phyloP scores from a whole-genome alignment of 2,888 invertebrate genomes.

The Rhyacophila evoluta region DNA sequence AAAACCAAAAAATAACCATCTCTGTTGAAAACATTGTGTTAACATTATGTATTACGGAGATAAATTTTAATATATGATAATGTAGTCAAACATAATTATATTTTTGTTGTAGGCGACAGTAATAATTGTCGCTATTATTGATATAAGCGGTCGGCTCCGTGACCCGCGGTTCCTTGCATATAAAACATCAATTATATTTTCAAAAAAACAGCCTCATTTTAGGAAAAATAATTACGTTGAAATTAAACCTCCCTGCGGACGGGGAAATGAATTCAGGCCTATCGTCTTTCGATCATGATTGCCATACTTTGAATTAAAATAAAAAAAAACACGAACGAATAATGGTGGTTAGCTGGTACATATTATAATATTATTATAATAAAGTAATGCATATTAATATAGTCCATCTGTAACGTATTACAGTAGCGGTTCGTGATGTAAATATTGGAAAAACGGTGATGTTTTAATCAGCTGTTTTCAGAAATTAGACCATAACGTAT shows the following conservation, averaged over 20 bases:
- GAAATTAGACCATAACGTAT: too few species aligned
- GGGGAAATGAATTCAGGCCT: conserved; percentile 41
- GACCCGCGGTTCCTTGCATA: conserved; percentile 35
- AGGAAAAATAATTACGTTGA: conserved; percentile 47
- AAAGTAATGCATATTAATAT: background rate
- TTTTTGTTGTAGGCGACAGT: conserved; percentile 41
- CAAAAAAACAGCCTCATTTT: conserved; percentile 41
- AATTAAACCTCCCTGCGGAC: conserved; percentile 41
- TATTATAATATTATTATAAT: conserved; percentile 5
- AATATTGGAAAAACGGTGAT: background rate
- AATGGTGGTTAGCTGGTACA: background rate
- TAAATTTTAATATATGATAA: conserved; percentile 32
- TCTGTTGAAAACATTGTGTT: conserved; percentile 36
- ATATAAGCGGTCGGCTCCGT: conserved; percentile 29
- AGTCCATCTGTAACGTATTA: background rate
- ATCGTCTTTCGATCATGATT: conserved; percentile 43
- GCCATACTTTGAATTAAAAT: conserved; percentile 42
- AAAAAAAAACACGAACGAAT: conserved; percentile 9
- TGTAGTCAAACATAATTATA: conserved; percentile 43
- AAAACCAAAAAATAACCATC: background rate
- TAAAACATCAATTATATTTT: conserved; percentile 50
- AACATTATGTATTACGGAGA: conserved; percentile 44
- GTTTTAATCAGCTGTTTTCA: background rate
- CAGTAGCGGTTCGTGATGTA: background rate
- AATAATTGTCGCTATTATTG: conserved; percentile 32